phyloP scores from a whole-genome alignment of 1,140 invertebrate species.

The Heterodera schachtii region DNA sequence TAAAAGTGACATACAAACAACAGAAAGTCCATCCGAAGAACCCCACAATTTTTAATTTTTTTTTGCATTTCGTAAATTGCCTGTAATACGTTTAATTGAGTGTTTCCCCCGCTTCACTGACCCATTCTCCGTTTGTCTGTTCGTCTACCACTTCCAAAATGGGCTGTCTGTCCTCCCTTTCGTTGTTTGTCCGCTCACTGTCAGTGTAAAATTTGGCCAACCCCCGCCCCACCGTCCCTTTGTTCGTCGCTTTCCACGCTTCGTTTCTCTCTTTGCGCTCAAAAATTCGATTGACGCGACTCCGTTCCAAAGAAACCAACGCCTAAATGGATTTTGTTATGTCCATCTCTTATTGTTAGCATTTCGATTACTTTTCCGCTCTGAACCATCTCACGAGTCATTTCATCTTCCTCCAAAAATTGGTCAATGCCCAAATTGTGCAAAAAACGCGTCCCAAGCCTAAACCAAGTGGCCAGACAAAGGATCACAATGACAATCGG shows the following conservation, averaged over 20 bases:
- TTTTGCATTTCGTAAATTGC: neutral
- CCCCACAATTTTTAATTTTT: neutral
- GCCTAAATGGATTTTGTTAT: neutral
- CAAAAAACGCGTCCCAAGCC: conserved; percentile 57
- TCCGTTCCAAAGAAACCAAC: conserved; percentile 40
- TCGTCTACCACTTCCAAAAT: conserved; percentile 10
- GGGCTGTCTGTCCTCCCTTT: neutral
- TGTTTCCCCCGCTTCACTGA: neutral
- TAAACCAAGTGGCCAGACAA: conserved; percentile 89
- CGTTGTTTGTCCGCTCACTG: neutral
- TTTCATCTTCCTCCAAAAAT: conserved; percentile 63
- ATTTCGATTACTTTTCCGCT: conserved; percentile 42
- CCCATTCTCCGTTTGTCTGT: neutral
- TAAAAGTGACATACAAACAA: too few species aligned
- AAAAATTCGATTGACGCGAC: conserved; percentile 29
- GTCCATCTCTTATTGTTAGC: too few species aligned
- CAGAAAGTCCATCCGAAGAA: too few species aligned
- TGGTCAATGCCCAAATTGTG: conserved; percentile 63
- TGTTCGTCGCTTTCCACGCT: conserved; percentile 29
- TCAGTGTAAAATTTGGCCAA: conserved; percentile 5
- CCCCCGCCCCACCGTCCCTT: neutral
- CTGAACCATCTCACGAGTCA: conserved; percentile 61
- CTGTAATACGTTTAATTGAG: too few species aligned
- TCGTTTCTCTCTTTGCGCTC: conserved; percentile 41
- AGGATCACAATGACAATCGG: conserved; percentile 92